Conservation (phyloP, 2,888 invertebrate species). For the Lissocephala sabroskyi region DNA sequence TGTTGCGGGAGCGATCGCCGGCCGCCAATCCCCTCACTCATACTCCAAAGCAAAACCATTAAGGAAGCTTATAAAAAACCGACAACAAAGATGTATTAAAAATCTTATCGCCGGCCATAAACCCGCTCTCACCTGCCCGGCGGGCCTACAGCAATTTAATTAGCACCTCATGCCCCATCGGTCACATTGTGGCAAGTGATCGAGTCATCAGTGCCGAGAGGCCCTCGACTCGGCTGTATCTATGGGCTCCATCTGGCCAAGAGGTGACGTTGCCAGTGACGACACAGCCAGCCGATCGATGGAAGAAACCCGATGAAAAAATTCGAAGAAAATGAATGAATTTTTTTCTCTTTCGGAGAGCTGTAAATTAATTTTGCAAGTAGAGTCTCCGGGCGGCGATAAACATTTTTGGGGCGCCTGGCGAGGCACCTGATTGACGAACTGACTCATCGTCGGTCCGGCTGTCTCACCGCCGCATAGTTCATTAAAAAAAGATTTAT, state of each 20-base stretch:
- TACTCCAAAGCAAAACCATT: conserved; percentile 48
- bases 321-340: not conserved
- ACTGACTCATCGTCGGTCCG: conserved; percentile 11
- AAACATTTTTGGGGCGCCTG: conserved; percentile 1
- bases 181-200: too few relatives aligned
- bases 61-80: conserved; percentile 23
- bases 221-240: conserved; percentile 27
- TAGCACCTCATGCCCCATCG: conserved; percentile 47
- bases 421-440: conserved; percentile 3
- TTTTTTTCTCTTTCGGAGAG: conserved; percentile 15
- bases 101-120: conserved; percentile 48
- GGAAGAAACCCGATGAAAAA: conserved; percentile 6
- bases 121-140: conserved; percentile 32
- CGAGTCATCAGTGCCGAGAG: conserved; percentile 5
- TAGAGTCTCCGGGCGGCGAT: conserved; percentile 15
- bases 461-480: conserved; percentile 29
- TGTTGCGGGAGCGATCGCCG: conserved; percentile 6
- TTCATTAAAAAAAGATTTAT: conserved; percentile 58
- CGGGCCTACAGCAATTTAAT: conserved; percentile 46
- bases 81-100: conserved; percentile 12
- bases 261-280: conserved; percentile 3
- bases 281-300: conserved; percentile 15
- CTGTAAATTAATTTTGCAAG: conserved; percentile 48
- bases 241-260: conserved; percentile 32
- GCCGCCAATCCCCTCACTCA: too few relatives aligned